Percentiles rank a stretch among this genome's conserved stretches.
phyloP scores from a whole-genome alignment of 2,888 invertebrate species.

The Chymomyza procnemis region DNA sequence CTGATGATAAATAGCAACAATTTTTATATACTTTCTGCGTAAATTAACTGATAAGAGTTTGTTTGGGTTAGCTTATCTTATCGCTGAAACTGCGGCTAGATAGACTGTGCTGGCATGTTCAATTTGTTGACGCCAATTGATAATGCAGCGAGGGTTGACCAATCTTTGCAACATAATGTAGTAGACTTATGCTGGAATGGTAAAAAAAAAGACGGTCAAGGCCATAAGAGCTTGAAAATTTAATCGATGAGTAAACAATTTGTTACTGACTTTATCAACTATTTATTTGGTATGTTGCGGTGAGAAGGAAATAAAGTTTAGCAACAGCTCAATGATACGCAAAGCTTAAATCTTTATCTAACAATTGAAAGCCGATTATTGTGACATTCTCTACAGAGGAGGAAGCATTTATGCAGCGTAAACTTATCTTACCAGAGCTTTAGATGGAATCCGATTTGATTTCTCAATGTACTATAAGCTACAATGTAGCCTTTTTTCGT shows the following conservation, averaged over 20 bases:
- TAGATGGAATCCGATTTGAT: too few species aligned
- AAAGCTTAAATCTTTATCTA: not conserved
- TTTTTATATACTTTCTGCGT: slow-evolving; percentile 39
- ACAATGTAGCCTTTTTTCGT: too few species aligned
- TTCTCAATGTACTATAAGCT: too few species aligned
- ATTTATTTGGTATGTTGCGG: not conserved
- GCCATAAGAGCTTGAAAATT: not conserved
- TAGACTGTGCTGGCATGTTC: slow-evolving; percentile 21
- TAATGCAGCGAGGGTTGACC: slow-evolving; percentile 42
- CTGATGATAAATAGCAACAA: not conserved
- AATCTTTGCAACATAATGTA: not conserved
- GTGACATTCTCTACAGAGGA: too few species aligned
- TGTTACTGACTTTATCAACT: not conserved
- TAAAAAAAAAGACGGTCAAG: not conserved
- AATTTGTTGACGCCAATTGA: slow-evolving; percentile 44
- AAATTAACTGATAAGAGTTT: slow-evolving; percentile 54
- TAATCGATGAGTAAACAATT: not conserved
- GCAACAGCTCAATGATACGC: not conserved
- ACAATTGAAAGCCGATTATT: not conserved
- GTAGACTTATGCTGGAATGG: not conserved
- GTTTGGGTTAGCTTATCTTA: slow-evolving; percentile 62
- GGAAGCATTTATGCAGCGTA: too few species aligned
- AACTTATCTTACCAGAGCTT: too few species aligned
- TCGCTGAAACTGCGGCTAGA: slow-evolving; percentile 31
- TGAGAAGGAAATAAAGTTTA: not conserved